phyloP scores from a whole-genome alignment of 2,888 invertebrate genomes.

The Parapristionchus giblindavisi region DNA sequence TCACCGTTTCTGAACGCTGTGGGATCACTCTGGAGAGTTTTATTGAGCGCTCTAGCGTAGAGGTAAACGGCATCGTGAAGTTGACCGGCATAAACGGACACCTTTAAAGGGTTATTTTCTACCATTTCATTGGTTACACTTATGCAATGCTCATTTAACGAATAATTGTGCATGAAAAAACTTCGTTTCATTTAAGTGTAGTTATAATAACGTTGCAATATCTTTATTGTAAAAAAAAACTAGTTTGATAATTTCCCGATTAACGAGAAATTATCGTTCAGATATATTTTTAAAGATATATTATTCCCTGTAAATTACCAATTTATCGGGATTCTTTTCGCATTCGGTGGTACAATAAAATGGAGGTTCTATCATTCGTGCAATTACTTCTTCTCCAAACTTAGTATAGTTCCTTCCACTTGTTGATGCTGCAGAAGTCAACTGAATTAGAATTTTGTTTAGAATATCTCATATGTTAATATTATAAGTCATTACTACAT shows the following conservation, averaged over 20 bases:
- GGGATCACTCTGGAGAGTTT: conserved; percentile 43
- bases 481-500: conserved; percentile 2
- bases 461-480: neutral
- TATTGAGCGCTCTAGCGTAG: conserved; percentile 50
- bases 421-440: neutral
- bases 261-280: neutral
- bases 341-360: conserved; percentile 50
- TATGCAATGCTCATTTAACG: too few species aligned
- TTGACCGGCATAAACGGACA: conserved; percentile 47
- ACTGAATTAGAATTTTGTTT: conserved; percentile 6
- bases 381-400: conserved; percentile 55
- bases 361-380: conserved; percentile 49
- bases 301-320: conserved; percentile 15
- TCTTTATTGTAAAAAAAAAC: neutral
- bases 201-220: neutral
- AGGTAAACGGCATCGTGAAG: conserved; percentile 52
- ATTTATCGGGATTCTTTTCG: neutral
- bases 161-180: too few species aligned
- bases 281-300: neutral
- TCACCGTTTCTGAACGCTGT: conserved; percentile 44
- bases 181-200: too few species aligned
- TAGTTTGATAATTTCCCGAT: neutral
- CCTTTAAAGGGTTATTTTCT: neutral
- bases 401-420: conserved; percentile 43
- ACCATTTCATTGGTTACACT: too few species aligned